Evolutionary conservation across 2,888 invertebrate genomes (phyloP), one percentile per base, ranked within the genome.

Genomic region (Drosophila putrida): DNA sequence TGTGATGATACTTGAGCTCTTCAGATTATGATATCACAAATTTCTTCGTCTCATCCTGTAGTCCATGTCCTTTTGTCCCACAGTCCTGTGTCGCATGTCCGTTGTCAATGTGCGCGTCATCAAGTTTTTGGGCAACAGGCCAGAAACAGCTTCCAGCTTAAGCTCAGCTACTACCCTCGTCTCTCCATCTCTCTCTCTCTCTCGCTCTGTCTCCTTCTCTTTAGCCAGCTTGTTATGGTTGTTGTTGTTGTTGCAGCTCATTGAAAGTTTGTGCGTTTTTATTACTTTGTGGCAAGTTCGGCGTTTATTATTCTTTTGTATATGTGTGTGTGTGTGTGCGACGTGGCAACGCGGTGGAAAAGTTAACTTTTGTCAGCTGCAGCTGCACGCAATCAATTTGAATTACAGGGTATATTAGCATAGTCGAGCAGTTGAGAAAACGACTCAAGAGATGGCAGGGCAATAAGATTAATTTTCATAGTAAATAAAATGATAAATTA

Each of bases 1-100:
- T 88, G 88, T 88, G 86, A 89, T 89, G 89, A 85, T 85, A 86
- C 84, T 85, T 85, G 89, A 88, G 89, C 84, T 81, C 82, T 60
- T 33, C 71, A 82, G 85, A 85, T 85, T 85, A 85, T 85, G 82
- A 85, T 85, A 87, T 87, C 87, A 87, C 74, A 82, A 81, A 88
- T 74, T 79, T 36, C 55, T 49, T 31, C 64, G 20, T 35, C 57
- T 57, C 47, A 36, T 41, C 15, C 53, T 53, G 28, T 46, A 10
- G 11, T 15, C 27, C 27, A 20, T 54, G 53, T 53, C 28, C 15
- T 11, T 33, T 13, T 15, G 31, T 41, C 46, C 44, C 35, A 13
- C 20, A 63, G 60, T 77, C 55, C 68, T 63, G 49, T 64, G 76
- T 55, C 55, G 46, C 25, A 27, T 62, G 65, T 75, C 65, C 75